These are phyloP conservation scores for Pristionchus entomophagus DNA, from an alignment of 2,888 invertebrate species.

Conservation along the genomic window DNA sequence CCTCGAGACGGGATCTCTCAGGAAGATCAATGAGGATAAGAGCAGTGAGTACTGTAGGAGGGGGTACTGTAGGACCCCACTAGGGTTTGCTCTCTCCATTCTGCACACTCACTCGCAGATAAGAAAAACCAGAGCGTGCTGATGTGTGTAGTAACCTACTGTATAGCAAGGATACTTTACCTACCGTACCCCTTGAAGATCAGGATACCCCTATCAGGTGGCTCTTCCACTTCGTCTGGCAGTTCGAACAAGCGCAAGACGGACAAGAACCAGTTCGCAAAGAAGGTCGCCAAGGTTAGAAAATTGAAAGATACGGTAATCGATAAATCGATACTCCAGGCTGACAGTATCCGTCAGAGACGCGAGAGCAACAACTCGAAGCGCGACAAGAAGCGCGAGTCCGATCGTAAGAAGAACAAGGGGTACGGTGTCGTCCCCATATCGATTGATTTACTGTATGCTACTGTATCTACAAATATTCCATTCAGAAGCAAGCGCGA, in stretches of 20 bases:
- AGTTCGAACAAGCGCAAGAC: neutral
- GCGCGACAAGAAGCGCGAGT: slow-evolving; percentile 28
- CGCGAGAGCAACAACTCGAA: neutral
- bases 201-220: neutral
- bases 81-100: no score
- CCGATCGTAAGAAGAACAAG: neutral
- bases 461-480: neutral
- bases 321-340: neutral
- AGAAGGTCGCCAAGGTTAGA: neutral
- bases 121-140: neutral
- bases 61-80: neutral
- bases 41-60: neutral
- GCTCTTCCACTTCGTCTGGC: slow-evolving; percentile 2
- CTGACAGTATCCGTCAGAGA: slow-evolving; percentile 15
- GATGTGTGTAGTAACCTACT: neutral
- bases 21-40: neutral
- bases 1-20: neutral
- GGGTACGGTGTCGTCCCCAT: neutral
- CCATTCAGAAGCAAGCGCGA: slow-evolving; percentile 17
- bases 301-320: neutral
- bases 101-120: no score
- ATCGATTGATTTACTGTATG: neutral
- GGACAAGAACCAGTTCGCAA: neutral
- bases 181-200: neutral
- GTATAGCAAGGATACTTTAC: neutral